Percentiles rank a stretch among this genome's conserved stretches.
Conservation (phyloP, 2,797 vertebrate species). For the Mus caroli region DNA sequence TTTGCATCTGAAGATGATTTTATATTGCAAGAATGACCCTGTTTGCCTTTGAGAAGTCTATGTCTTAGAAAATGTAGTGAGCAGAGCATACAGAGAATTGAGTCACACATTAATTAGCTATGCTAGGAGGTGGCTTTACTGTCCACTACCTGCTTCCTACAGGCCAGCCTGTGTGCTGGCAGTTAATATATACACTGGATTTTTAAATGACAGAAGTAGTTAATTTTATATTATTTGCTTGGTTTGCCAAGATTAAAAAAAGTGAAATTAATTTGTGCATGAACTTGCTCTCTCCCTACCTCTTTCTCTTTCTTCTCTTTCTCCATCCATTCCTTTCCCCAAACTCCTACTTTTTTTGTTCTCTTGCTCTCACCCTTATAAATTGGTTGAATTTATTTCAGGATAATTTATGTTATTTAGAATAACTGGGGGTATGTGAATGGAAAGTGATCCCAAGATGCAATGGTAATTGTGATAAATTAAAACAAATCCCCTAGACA, state of each 20-base stretch:
- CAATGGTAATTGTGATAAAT: constrained; percentile 3
- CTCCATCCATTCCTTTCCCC: fast-evolving
- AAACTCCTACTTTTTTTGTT: background rate
- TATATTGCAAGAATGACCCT: background rate
- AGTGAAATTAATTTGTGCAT: constrained; percentile 33
- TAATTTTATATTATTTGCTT: constrained; percentile 59
- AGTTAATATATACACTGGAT: constrained; percentile 2
- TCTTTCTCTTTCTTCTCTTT: background rate
- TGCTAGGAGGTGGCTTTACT: constrained; percentile 17
- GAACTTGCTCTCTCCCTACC: background rate
- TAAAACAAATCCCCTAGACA: background rate
- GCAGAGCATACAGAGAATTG: background rate
- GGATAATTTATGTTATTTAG: constrained; percentile 45
- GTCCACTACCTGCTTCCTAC: background rate
- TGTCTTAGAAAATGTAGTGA: background rate
- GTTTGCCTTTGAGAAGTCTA: background rate
- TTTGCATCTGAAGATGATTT: constrained; percentile 40
- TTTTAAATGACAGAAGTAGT: constrained; percentile 54
- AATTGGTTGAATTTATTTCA: constrained; percentile 23
- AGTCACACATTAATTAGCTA: background rate
- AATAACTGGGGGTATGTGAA: constrained; percentile 17
- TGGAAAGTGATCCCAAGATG: constrained; percentile 51
- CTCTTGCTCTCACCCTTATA: background rate
- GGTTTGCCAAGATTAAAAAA: constrained; percentile 44
- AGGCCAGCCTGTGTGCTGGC: background rate